Conservation (phyloP, 2,797 vertebrate genomes). For the Tokudaia muenninki region DNA sequence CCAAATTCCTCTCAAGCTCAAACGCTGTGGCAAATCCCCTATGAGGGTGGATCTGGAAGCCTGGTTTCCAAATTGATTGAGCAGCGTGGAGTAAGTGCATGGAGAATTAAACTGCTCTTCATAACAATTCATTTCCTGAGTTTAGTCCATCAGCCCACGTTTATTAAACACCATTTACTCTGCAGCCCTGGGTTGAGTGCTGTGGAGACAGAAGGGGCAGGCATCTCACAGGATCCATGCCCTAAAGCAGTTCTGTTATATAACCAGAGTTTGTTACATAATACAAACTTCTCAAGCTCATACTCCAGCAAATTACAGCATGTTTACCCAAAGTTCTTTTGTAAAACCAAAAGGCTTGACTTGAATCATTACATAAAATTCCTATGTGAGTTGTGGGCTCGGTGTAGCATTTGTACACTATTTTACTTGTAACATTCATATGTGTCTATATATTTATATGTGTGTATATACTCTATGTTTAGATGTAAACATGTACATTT, state of each 20-base stretch:
- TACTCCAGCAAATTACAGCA: slow-evolving; percentile 54
- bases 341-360: slow-evolving; percentile 25
- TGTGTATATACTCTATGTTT: not conserved
- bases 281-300: slow-evolving; percentile 43
- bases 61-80: slow-evolving; percentile 59
- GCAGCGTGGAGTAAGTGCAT: not conserved
- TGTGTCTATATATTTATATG: not conserved
- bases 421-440: slow-evolving; percentile 52
- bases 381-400: not conserved
- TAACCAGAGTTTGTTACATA: slow-evolving; percentile 68
- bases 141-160: slow-evolving; percentile 34
- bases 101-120: slow-evolving; percentile 62
- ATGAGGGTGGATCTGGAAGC: slow-evolving; percentile 59
- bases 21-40: slow-evolving; percentile 51
- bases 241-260: slow-evolving; percentile 47
- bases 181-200: not conserved
- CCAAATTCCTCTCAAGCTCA: not conserved
- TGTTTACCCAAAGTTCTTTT: slow-evolving; percentile 53
- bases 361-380: not conserved
- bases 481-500: slow-evolving; percentile 26
- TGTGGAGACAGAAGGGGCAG: slow-evolving; percentile 42
- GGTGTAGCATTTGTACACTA: not conserved
- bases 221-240: not conserved
- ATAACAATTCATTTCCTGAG: slow-evolving; percentile 74
- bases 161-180: slow-evolving; percentile 72